Percentiles rank a stretch among this genome's conserved stretches.
These are phyloP conservation scores for Oryzias woworae DNA, from an alignment of 2,113 vertebrate species.

Conservation along the genomic window DNA sequence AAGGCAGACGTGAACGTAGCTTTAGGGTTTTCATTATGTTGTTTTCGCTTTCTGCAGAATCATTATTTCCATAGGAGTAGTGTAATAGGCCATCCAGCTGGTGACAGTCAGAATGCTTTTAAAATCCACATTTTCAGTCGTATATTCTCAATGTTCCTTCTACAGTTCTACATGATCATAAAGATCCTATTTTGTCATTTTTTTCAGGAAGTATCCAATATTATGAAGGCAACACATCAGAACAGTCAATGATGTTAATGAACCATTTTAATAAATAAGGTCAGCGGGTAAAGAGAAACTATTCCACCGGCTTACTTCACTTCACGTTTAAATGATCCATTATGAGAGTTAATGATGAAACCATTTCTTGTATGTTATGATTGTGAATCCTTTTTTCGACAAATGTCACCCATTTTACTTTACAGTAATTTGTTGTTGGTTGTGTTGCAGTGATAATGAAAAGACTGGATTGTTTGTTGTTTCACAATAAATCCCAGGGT, in stretches of 20 bases:
- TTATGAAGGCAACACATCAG: constrained; percentile 42
- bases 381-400: constrained; percentile 69
- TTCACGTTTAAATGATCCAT: constrained; percentile 86
- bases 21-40: no score
- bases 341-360: constrained; percentile 69
- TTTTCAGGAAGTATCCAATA: constrained; percentile 26
- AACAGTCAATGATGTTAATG: constrained; percentile 68
- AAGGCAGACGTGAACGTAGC: no score
- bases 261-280: constrained; percentile 82
- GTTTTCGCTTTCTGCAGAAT: no score
- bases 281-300: constrained; percentile 77
- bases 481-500: neutral
- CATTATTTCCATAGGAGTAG: no score
- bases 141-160: no score
- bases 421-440: constrained; percentile 56
- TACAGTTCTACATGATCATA: constrained; percentile 9
- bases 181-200: constrained; percentile 20
- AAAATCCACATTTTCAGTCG: no score
- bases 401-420: constrained; percentile 71
- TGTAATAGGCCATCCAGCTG: no score
- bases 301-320: constrained; percentile 75
- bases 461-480: neutral
- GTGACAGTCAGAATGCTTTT: no score
- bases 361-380: constrained; percentile 42
- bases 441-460: constrained; percentile 16